These are phyloP conservation scores for Orthonyx spaldingii DNA, from an alignment of 2,113 vertebrate genomes.

Conservation along the genomic window DNA sequence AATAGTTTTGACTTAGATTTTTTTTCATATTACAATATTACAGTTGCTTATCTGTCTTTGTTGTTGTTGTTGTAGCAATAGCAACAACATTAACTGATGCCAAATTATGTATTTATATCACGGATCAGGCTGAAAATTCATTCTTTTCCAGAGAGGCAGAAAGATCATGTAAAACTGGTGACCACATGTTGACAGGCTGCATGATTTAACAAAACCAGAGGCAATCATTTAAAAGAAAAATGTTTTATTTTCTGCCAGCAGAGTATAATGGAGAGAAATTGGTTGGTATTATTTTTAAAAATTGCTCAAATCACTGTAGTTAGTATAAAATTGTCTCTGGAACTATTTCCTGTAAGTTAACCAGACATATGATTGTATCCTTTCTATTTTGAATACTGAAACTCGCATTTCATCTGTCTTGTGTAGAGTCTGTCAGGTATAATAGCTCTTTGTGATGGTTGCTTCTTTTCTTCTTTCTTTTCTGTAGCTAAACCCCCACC, in stretches of 20 bases:
- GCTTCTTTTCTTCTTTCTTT: slow-evolving; percentile 52
- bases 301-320: slow-evolving; percentile 88
- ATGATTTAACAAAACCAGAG: slow-evolving; percentile 83
- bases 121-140: slow-evolving; percentile 71
- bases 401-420: slow-evolving; percentile 75
- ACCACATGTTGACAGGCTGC: slow-evolving; percentile 82
- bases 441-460: slow-evolving; percentile 73
- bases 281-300: slow-evolving; percentile 87
- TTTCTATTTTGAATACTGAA: slow-evolving; percentile 81
- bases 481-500: neutral
- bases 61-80: no score
- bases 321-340: slow-evolving; percentile 85
- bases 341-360: slow-evolving; percentile 82
- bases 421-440: slow-evolving; percentile 67
- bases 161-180: slow-evolving; percentile 79
- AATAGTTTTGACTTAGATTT: neutral
- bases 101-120: slow-evolving; percentile 74
- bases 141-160: slow-evolving; percentile 73
- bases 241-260: slow-evolving; percentile 85
- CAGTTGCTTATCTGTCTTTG: slow-evolving; percentile 50
- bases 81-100: slow-evolving; percentile 58
- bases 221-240: slow-evolving; percentile 83
- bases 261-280: slow-evolving; percentile 86
- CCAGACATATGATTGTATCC: slow-evolving; percentile 81
- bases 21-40: slow-evolving; percentile 28